Evolutionary conservation across 1,140 invertebrate species (phyloP).

Genomic region (Pararge aegeria): DNA sequence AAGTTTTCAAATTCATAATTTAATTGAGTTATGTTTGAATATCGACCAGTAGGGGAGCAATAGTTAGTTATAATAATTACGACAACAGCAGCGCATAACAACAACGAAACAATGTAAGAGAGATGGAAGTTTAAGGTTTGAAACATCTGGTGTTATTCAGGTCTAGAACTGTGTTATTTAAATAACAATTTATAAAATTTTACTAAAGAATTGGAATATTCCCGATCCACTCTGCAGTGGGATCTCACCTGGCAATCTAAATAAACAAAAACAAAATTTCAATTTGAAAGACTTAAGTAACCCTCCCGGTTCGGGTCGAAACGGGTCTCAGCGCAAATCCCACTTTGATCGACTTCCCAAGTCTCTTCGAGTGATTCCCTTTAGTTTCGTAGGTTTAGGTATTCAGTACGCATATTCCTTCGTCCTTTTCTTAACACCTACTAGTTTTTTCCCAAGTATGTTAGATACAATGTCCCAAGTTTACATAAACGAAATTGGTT

Average conservation of each 20-base stretch:
- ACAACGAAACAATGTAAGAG: too few relatives aligned
- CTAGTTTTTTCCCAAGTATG: slow-evolving; percentile 34
- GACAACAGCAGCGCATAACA: too few relatives aligned
- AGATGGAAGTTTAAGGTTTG: too few relatives aligned
- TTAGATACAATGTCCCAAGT: slow-evolving; percentile 30
- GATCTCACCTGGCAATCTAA: slow-evolving; percentile 49
- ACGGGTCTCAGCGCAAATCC: slow-evolving; percentile 61
- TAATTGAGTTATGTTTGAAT: too few relatives aligned
- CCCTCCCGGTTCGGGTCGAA: slow-evolving; percentile 42
- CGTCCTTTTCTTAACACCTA: slow-evolving; percentile 39
- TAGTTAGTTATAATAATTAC: too few relatives aligned
- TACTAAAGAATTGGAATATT: slow-evolving; percentile 15
- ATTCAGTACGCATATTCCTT: slow-evolving; percentile 43
- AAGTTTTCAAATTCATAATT: too few relatives aligned
- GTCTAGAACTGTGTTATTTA: not conserved
- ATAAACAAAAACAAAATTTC: slow-evolving; percentile 69
- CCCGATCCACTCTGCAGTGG: slow-evolving; percentile 17
- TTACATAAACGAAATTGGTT: slow-evolving; percentile 37
- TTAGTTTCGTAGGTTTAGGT: slow-evolving; percentile 50
- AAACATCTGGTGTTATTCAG: too few relatives aligned
- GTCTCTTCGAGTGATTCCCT: slow-evolving; percentile 51
- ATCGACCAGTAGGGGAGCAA: too few relatives aligned
- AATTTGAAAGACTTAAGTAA: slow-evolving; percentile 57
- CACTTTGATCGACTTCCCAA: slow-evolving; percentile 69
- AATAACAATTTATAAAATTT: slow-evolving; percentile 14